Evolutionary conservation across 2,888 invertebrate genomes (phyloP).

Genomic region (Spisula subtruncata): DNA sequence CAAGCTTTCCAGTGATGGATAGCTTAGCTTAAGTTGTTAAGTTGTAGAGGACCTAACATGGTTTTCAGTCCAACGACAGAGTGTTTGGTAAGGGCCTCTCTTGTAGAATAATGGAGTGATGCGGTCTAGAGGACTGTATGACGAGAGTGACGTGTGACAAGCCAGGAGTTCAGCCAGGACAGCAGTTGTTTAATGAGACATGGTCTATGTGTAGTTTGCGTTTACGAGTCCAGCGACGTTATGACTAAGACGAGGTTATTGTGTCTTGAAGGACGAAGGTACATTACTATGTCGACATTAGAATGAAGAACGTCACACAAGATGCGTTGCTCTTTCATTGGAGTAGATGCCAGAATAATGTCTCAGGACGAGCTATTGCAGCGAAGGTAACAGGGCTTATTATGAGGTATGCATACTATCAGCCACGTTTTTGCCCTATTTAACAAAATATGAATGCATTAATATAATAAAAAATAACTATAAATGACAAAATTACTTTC

Average conservation of each 20-base stretch:
- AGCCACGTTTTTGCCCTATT: slow-evolving; percentile 44
- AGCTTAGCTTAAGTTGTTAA: neutral
- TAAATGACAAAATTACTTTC: neutral
- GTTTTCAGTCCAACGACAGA: neutral
- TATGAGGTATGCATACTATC: slow-evolving; percentile 44
- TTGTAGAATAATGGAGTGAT: neutral
- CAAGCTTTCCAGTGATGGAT: neutral
- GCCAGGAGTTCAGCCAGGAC: neutral
- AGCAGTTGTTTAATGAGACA: neutral
- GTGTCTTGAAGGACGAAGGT: slow-evolving; percentile 30
- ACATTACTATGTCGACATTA: slow-evolving; percentile 23
- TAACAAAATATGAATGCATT: slow-evolving; percentile 42
- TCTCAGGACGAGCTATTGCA: slow-evolving; percentile 26
- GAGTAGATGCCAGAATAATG: slow-evolving; percentile 25
- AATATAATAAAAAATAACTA: slow-evolving; percentile 11
- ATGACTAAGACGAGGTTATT: neutral
- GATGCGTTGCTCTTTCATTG: slow-evolving; percentile 31
- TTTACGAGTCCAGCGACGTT: slow-evolving; percentile 13
- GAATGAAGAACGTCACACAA: slow-evolving; percentile 8
- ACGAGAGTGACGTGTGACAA: neutral
- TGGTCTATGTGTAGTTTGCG: slow-evolving; percentile 3
- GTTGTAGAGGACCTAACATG: neutral
- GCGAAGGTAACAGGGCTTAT: slow-evolving; percentile 24
- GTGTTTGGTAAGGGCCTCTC: neutral
- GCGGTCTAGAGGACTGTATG: slow-evolving; percentile 9